Evolutionary conservation across 2,797 vertebrate genomes (phyloP).

Genomic region (Cryptoblepharus egeriae): DNA sequence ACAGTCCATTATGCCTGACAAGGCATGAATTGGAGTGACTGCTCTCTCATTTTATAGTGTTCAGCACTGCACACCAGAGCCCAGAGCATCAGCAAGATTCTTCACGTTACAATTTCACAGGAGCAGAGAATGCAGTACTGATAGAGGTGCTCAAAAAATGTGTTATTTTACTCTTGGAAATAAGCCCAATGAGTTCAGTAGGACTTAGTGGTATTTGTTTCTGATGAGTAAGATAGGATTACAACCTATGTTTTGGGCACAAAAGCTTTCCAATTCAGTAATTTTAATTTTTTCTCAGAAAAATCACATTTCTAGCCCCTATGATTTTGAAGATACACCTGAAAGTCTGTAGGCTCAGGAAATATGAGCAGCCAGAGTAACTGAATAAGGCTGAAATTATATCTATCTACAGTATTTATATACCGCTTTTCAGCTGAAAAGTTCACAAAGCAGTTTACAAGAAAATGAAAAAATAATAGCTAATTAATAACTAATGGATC

Average conservation of each 20-base stretch:
- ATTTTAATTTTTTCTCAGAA: background rate
- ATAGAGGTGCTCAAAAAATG: no score
- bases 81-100: background rate
- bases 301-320: background rate
- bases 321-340: background rate
- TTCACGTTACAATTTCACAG: background rate
- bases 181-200: no score
- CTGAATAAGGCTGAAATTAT: no score
- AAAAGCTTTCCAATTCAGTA: background rate
- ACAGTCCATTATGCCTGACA: constrained; percentile 4
- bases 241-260: no score
- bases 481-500: no score
- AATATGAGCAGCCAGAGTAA: background rate
- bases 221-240: no score
- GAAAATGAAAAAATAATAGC: no score
- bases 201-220: no score
- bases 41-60: background rate
- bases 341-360: background rate
- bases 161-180: no score
- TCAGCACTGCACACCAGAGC: background rate
- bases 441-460: no score
- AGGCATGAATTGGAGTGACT: background rate
- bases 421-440: no score
- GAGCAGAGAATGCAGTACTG: background rate
- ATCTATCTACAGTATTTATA: no score